phyloP scores from a whole-genome alignment of 2,797 vertebrate genomes.

The Protonibea diacanthus region DNA sequence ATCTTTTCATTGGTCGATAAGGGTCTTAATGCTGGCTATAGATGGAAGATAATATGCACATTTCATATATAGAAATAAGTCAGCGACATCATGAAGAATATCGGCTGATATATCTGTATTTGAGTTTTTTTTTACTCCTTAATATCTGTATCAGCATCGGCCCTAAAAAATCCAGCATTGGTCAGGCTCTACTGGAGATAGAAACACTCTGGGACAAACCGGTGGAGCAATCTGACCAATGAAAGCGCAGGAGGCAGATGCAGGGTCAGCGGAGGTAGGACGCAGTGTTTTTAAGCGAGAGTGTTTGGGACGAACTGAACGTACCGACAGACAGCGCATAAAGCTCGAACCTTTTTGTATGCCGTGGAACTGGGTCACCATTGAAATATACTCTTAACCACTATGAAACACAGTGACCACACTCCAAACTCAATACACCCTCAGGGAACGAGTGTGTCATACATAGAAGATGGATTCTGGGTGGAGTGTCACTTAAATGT shows the following conservation, averaged over 20 bases:
- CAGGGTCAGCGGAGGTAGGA: not conserved
- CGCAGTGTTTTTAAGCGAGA: not conserved
- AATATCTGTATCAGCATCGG: too few species aligned
- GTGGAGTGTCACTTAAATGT: constrained; percentile 14
- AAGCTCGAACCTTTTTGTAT: not conserved
- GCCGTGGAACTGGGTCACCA: constrained; percentile 30
- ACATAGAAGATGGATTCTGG: not conserved
- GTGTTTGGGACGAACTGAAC: not conserved
- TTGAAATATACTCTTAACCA: constrained; percentile 15
- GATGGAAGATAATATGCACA: too few species aligned
- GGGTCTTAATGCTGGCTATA: too few species aligned
- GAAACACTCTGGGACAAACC: not conserved
- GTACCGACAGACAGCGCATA: not conserved
- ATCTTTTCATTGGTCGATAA: too few species aligned
- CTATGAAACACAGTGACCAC: constrained; percentile 18
- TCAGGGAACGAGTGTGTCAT: constrained; percentile 6
- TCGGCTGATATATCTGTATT: too few species aligned
- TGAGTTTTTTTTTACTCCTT: too few species aligned
- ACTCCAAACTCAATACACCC: constrained; percentile 2
- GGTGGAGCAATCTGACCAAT: not conserved
- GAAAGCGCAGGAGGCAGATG: not conserved
- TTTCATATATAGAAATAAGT: too few species aligned
- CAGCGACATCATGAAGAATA: too few species aligned
- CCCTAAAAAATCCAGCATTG: too few species aligned
- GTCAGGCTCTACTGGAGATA: not conserved